Conservation (phyloP, 2,113 vertebrate species). For the Sardina pilchardus region DNA sequence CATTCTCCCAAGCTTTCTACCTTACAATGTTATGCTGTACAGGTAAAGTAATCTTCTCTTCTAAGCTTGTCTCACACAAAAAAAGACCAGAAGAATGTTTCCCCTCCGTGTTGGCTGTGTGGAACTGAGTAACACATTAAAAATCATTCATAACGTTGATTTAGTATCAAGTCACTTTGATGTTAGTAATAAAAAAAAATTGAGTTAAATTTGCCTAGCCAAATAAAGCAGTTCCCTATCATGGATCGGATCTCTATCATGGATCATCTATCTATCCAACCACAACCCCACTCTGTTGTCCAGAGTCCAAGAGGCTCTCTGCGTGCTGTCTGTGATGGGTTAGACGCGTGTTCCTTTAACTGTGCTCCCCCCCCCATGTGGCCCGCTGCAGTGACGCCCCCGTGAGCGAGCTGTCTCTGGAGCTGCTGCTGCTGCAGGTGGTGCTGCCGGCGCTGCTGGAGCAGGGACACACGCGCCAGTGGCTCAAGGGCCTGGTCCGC, state of each 20-base stretch:
- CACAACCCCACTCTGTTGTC: too few relatives aligned
- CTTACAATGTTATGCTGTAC: constrained; percentile 98
- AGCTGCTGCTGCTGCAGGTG: constrained; percentile 96
- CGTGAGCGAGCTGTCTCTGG: constrained; percentile 95
- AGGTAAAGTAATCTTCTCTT: constrained; percentile 84
- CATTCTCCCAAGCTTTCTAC: constrained; percentile 87
- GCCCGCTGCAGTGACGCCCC: constrained; percentile 87
- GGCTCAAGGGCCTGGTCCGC: constrained; percentile 95
- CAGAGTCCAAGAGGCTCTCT: too few relatives aligned
- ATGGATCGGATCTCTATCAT: too few relatives aligned
- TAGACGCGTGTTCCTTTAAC: not conserved
- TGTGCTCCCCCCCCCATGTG: constrained; percentile 21
- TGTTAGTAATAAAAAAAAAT: not conserved
- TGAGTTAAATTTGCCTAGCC: not conserved
- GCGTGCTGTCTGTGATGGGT: too few relatives aligned
- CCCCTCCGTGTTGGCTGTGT: not conserved
- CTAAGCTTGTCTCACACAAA: not conserved
- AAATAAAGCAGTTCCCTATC: too few relatives aligned
- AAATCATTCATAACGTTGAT: not conserved
- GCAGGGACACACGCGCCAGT: constrained; percentile 96
- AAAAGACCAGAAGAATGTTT: not conserved
- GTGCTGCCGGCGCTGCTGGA: constrained; percentile 96
- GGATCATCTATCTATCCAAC: too few relatives aligned
- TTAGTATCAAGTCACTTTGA: too few relatives aligned
- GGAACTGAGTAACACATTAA: not conserved